These are phyloP conservation scores for Leptopterna dolabrata DNA, from an alignment of 2,888 invertebrate genomes.

Conservation along the genomic window DNA sequence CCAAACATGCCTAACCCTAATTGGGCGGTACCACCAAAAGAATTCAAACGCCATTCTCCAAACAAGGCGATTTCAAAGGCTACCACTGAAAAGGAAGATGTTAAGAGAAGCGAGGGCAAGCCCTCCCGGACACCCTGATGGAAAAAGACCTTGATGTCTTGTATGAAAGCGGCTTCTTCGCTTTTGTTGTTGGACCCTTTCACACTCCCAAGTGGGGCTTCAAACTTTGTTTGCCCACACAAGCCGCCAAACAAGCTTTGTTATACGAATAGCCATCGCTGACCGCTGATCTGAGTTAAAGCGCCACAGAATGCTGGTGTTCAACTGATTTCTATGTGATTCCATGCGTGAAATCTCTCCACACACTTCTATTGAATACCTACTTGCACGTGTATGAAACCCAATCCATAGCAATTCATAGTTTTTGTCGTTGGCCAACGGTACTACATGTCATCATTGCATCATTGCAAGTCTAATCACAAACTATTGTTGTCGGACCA, in stretches of 20 bases:
- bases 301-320: background rate
- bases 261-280: slow-evolving; percentile 19
- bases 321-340: background rate
- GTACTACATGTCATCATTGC: too few species aligned
- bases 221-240: slow-evolving; percentile 50
- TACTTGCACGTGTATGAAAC: background rate
- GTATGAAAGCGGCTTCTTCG: background rate
- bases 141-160: slow-evolving; percentile 31
- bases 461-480: too few species aligned
- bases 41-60: slow-evolving; percentile 9
- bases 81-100: slow-evolving; percentile 20
- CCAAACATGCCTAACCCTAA: background rate
- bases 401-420: too few species aligned
- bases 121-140: slow-evolving; percentile 20
- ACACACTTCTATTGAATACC: background rate
- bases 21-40: slow-evolving; percentile 9
- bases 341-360: background rate
- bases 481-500: too few species aligned
- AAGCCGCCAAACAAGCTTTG: slow-evolving; percentile 52
- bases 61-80: background rate
- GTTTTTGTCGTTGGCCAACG: too few species aligned
- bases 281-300: background rate
- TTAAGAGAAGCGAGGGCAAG: background rate
- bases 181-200: slow-evolving; percentile 42
- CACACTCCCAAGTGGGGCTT: slow-evolving; percentile 51